These are phyloP conservation scores for Oryzias curvinotus DNA, from an alignment of 2,113 vertebrate genomes.

Conservation along the genomic window DNA sequence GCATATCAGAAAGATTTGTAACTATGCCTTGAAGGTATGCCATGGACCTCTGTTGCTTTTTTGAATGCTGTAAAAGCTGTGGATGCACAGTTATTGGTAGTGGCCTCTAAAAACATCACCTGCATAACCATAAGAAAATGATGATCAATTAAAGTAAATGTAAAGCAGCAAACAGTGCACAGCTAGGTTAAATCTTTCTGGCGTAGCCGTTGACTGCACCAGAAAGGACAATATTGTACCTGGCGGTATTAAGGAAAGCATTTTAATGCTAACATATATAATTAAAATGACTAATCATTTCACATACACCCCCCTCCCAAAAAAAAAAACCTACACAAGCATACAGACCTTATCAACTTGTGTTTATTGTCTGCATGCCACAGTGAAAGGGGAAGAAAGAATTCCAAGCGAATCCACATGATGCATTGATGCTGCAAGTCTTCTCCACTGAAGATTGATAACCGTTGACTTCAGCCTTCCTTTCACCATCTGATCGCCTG, in stretches of 20 bases:
- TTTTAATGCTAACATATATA: too few species aligned
- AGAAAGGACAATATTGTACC: too few species aligned
- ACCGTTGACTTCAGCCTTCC: neutral
- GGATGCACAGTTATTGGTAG: slow-evolving; percentile 2
- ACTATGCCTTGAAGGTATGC: neutral
- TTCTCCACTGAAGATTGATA: neutral
- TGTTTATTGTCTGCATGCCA: slow-evolving; percentile 9
- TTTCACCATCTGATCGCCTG: neutral
- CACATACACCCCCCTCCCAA: too few species aligned
- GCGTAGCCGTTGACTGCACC: neutral
- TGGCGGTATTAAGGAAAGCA: too few species aligned
- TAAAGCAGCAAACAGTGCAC: too few species aligned
- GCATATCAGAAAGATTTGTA: neutral
- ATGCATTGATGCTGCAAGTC: neutral
- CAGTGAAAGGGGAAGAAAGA: slow-evolving; percentile 2
- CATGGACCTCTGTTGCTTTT: slow-evolving; percentile 2
- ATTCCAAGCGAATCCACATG: neutral
- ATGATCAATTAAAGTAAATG: too few species aligned
- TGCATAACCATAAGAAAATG: too few species aligned
- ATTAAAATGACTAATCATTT: too few species aligned
- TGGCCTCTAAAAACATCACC: too few species aligned
- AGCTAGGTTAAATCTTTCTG: neutral
- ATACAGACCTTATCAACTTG: neutral
- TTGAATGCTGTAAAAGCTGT: slow-evolving; percentile 7
- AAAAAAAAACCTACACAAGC: too few species aligned